Percentiles rank a stretch among this genome's conserved stretches.
phyloP scores from a whole-genome alignment of 2,888 invertebrate species.

The Melieria picta region DNA sequence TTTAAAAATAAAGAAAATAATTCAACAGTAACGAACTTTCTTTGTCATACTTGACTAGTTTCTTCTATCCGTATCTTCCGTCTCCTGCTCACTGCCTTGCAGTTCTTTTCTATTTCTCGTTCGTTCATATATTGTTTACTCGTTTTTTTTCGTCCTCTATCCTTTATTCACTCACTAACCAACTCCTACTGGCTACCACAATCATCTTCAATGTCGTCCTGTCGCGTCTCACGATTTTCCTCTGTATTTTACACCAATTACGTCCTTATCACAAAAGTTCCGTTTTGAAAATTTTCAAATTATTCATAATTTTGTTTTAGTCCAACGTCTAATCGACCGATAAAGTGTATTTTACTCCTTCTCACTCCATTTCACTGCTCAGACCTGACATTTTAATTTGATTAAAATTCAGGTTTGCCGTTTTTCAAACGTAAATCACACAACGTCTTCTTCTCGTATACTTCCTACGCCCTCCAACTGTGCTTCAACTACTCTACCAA shows the following conservation, averaged over 20 bases:
- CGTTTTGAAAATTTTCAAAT: slow-evolving; percentile 11
- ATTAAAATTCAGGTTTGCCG: slow-evolving; percentile 21
- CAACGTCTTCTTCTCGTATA: neutral
- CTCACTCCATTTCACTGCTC: neutral
- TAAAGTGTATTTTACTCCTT: neutral
- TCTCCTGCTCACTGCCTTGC: too few relatives aligned
- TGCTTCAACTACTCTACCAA: too few relatives aligned
- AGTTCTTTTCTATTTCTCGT: too few relatives aligned
- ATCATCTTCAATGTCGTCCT: neutral
- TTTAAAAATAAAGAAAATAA: slow-evolving; percentile 10
- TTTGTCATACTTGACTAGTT: slow-evolving; percentile 23
- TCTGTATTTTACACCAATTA: neutral
- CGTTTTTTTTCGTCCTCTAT: neutral
- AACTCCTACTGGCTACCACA: too few relatives aligned
- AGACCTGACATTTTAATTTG: neutral
- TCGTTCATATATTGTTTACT: too few relatives aligned
- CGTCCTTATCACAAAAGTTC: slow-evolving; percentile 18
- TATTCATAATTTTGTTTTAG: neutral
- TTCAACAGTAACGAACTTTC: slow-evolving; percentile 23
- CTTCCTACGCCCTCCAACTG: too few relatives aligned
- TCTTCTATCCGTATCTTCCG: neutral
- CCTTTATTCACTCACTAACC: too few relatives aligned
- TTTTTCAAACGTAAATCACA: slow-evolving; percentile 40
- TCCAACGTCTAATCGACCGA: slow-evolving; percentile 2
- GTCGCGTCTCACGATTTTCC: neutral